Evolutionary conservation across 1,140 invertebrate species (phyloP).

Genomic region (Aphaenogaster rudis): DNA sequence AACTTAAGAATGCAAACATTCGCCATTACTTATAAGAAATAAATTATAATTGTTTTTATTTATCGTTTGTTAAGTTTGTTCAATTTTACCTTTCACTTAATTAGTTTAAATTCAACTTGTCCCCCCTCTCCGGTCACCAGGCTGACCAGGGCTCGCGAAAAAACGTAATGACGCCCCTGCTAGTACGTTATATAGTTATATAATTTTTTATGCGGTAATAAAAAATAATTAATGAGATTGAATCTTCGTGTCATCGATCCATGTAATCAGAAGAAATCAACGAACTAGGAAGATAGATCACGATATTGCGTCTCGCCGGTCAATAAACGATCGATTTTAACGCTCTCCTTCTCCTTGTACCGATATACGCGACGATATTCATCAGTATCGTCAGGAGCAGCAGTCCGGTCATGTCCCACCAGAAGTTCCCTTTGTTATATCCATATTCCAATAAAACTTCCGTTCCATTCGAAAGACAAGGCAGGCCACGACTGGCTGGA

Average conservation of each 20-base stretch:
- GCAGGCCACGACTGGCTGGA: conserved; percentile 46
- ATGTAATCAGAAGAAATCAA: not conserved
- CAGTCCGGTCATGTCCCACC: conserved; percentile 62
- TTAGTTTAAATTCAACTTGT: too few relatives aligned
- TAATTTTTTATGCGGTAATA: not conserved
- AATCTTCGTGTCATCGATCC: not conserved
- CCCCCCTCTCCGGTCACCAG: too few relatives aligned
- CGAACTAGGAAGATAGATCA: not conserved
- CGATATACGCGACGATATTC: conserved; percentile 71
- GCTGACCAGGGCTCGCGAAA: too few relatives aligned
- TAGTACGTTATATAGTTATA: not conserved
- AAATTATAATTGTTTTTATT: too few relatives aligned
- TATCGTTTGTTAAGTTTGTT: too few relatives aligned
- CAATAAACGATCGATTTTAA: conserved; percentile 21
- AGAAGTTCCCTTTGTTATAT: conserved; percentile 58
- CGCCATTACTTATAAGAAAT: too few relatives aligned
- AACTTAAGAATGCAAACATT: too few relatives aligned
- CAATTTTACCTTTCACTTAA: too few relatives aligned
- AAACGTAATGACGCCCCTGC: too few relatives aligned
- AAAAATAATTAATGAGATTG: not conserved
- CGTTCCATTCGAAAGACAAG: conserved; percentile 69
- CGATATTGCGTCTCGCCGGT: not conserved
- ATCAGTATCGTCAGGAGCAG: conserved; percentile 63
- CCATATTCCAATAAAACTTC: conserved; percentile 74
- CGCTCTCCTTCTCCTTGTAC: conserved; percentile 54